Conservation (phyloP, 2,797 vertebrate genomes). For the Arctocebus calabarensis region DNA sequence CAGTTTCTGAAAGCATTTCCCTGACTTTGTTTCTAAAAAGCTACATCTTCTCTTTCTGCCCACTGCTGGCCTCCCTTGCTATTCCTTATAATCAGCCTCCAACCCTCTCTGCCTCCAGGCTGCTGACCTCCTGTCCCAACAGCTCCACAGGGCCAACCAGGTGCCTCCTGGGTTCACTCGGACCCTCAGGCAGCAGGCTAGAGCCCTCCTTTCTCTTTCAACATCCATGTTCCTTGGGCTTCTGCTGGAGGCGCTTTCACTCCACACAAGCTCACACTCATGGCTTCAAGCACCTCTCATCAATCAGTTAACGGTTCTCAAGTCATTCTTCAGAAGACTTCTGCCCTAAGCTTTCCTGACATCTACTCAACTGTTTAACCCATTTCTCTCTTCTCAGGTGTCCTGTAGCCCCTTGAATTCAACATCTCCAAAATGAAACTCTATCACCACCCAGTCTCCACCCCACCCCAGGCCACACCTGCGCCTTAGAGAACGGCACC, state of each 20-base stretch:
- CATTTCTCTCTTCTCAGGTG: slow-evolving; percentile 17
- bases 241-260: background rate
- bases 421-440: slow-evolving; percentile 57
- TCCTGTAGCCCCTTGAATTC: background rate
- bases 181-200: background rate
- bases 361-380: background rate
- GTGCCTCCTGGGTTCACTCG: background rate
- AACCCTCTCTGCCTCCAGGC: background rate
- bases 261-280: background rate
- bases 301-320: background rate
- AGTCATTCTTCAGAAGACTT: slow-evolving; percentile 45
- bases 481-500: background rate
- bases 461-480: background rate
- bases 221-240: background rate
- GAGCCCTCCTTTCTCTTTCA: background rate
- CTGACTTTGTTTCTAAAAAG: slow-evolving; percentile 5
- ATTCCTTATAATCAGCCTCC: background rate
- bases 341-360: background rate
- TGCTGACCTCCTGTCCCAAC: background rate
- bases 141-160: background rate
- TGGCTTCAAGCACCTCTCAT: background rate
- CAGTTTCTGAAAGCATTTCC: background rate
- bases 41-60: background rate
- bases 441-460: background rate
- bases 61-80: background rate